Evolutionary conservation across 2,888 invertebrate genomes (phyloP).

Genomic region (Heliconius cydno): DNA sequence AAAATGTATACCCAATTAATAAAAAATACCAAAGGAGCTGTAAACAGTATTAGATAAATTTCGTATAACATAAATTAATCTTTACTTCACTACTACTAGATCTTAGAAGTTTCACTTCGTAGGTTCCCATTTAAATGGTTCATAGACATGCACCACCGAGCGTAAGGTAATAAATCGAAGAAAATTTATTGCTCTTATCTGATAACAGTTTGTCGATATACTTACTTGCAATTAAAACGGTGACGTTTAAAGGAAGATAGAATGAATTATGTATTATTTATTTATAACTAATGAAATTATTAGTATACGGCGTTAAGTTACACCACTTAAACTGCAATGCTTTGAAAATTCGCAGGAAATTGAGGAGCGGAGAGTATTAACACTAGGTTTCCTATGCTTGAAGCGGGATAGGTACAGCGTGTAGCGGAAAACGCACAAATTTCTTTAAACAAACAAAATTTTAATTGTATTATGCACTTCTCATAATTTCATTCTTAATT

Average conservation of each 20-base stretch:
- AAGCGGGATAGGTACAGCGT: too few species aligned
- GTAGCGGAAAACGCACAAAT: too few species aligned
- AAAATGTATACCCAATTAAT: too few species aligned
- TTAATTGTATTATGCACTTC: too few species aligned
- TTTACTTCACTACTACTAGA: not conserved
- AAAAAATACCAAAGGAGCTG: not conserved
- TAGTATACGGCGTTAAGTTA: too few species aligned
- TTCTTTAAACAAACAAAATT: too few species aligned
- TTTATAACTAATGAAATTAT: not conserved
- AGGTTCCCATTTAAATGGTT: slow-evolving; percentile 34
- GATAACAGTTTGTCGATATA: slow-evolving; percentile 49
- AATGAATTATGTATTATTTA: slow-evolving; percentile 3
- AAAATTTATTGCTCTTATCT: slow-evolving; percentile 50
- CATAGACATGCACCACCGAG: slow-evolving; percentile 31
- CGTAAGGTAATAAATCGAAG: slow-evolving; percentile 45
- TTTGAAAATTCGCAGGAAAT: too few species aligned
- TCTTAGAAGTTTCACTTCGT: slow-evolving; percentile 2
- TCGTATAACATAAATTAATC: slow-evolving; percentile 31
- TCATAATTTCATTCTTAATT: not conserved
- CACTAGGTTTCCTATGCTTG: too few species aligned
- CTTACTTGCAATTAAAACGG: slow-evolving; percentile 26
- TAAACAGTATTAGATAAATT: not conserved
- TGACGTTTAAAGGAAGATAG: slow-evolving; percentile 1
- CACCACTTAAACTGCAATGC: too few species aligned
- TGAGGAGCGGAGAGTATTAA: too few species aligned